Conservation (phyloP, 2,113 vertebrate species). For the Chloropsis hardwickii region DNA sequence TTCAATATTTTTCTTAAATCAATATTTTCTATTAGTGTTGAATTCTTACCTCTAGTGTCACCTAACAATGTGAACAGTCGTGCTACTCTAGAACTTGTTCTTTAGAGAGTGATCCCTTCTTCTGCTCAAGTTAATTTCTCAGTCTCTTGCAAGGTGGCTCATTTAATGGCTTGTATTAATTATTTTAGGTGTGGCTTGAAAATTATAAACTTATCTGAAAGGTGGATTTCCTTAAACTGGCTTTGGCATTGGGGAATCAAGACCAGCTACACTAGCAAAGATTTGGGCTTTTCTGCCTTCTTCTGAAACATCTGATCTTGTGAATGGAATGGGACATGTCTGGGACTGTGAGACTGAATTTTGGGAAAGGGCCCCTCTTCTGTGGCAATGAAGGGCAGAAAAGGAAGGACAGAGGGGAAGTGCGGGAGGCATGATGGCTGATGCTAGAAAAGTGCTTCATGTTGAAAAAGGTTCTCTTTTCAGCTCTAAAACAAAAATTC, state of each 20-base stretch:
- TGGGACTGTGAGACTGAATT: not conserved
- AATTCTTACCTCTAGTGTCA: not conserved
- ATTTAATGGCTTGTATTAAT: not conserved
- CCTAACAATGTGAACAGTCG: not conserved
- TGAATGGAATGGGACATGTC: not conserved
- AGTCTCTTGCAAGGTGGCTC: not conserved
- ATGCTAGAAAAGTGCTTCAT: not conserved
- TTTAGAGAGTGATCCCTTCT: not conserved
- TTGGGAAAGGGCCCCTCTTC: fast-evolving
- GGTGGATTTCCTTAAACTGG: not conserved
- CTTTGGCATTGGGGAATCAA: not conserved
- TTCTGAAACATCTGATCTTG: not conserved
- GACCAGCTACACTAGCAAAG: not conserved
- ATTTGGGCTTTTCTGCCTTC: not conserved
- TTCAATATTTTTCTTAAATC: not conserved
- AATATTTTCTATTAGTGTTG: not conserved
- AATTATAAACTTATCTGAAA: not conserved
- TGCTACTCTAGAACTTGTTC: not conserved
- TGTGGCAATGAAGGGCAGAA: not conserved
- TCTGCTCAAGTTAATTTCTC: not conserved
- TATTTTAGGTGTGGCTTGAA: not conserved
- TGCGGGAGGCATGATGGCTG: not conserved
- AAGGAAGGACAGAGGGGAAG: not conserved
- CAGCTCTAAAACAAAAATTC: not conserved
- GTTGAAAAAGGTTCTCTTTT: not conserved